Evolutionary conservation across 2,797 vertebrate species (phyloP).

Genomic region (Pseudomugil gertrudae): DNA sequence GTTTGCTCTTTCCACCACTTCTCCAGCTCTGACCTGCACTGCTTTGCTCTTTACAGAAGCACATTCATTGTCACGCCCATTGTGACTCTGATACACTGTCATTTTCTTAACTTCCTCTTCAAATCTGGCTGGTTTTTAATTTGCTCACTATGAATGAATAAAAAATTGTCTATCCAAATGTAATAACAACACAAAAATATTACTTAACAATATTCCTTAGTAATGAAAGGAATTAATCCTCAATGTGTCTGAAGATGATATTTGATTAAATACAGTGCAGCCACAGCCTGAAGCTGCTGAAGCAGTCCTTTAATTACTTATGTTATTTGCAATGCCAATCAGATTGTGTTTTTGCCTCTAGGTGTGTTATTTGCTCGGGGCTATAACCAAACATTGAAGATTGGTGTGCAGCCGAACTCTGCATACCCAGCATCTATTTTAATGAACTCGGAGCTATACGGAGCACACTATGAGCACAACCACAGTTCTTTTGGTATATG

Average conservation of each 20-base stretch:
- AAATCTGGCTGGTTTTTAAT: slow-evolving; percentile 47
- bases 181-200: slow-evolving; percentile 15
- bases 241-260: slow-evolving; percentile 40
- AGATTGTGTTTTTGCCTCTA: slow-evolving; percentile 15
- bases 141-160: slow-evolving; percentile 22
- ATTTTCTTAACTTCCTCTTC: slow-evolving; percentile 31
- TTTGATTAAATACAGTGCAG: no score
- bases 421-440: background rate
- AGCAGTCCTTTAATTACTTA: slow-evolving; percentile 41
- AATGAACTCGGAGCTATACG: background rate
- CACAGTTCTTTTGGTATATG: background rate
- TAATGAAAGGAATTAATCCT: slow-evolving; percentile 51
- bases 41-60: slow-evolving; percentile 46
- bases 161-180: slow-evolving; percentile 31
- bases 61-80: slow-evolving; percentile 31
- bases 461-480: background rate
- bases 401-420: background rate
- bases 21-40: slow-evolving; percentile 41
- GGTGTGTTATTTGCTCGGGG: slow-evolving; percentile 34
- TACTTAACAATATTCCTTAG: slow-evolving; percentile 30
- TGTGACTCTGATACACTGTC: slow-evolving; percentile 14
- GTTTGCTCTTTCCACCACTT: slow-evolving; percentile 47
- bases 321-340: slow-evolving; percentile 42
- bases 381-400: background rate
- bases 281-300: no score